phyloP scores from a whole-genome alignment of 92 coral and sea anemone genomes.

The Bergia puertoricense region DNA sequence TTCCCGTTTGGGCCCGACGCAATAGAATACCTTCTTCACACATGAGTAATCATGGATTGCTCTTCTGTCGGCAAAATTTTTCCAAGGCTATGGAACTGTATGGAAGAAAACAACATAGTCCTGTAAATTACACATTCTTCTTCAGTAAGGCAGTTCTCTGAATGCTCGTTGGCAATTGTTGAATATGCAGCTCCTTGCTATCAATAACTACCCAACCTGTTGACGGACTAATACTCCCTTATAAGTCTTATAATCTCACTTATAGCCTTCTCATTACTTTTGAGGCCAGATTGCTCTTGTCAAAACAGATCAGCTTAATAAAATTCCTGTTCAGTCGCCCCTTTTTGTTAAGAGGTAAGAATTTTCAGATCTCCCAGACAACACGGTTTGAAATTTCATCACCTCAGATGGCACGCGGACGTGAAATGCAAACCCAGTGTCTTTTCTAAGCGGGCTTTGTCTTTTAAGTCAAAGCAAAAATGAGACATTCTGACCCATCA shows the following conservation, averaged over 20 bases:
- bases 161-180: constrained; percentile 14
- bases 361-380: not conserved
- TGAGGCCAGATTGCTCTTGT: constrained; percentile 23
- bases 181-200: not conserved
- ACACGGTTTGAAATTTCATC: constrained; percentile 1
- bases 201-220: not conserved
- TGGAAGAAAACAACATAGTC: not conserved
- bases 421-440: not conserved
- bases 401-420: constrained; percentile 3
- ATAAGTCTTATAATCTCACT: constrained; percentile 6
- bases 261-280: not conserved
- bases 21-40: not conserved
- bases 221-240: not conserved
- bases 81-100: not conserved
- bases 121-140: constrained; percentile 21
- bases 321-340: not conserved
- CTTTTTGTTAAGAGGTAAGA: constrained; percentile 20
- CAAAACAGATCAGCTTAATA: constrained; percentile 31
- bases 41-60: not conserved
- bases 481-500: not conserved
- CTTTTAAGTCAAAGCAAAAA: not conserved
- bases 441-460: not conserved
- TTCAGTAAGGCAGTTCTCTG: constrained; percentile 20
- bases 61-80: not conserved
- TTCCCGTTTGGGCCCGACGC: not conserved